phyloP scores from a whole-genome alignment of 2,888 invertebrate genomes.

The Eupeodes latifasciatus region DNA sequence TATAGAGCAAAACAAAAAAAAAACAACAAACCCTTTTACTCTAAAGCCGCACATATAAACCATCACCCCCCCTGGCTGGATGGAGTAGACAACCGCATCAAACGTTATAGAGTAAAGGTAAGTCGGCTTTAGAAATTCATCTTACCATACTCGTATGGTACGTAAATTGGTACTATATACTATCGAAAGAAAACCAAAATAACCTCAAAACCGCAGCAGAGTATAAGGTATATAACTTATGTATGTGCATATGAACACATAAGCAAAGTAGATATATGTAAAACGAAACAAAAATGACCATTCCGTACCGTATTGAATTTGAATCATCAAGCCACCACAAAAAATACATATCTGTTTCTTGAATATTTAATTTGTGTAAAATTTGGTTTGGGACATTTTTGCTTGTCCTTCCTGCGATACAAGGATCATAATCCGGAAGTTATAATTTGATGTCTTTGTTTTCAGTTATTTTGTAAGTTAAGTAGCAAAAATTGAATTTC shows the following conservation, averaged over 20 bases:
- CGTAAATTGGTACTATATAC: not conserved
- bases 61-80: not conserved
- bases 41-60: conserved; percentile 24
- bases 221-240: conserved; percentile 9
- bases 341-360: no score
- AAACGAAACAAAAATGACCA: no score
- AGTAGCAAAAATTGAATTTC: no score
- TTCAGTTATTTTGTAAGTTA: no score
- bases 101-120: conserved; percentile 24
- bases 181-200: conserved; percentile 41
- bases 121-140: conserved; percentile 44
- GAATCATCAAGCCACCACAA: no score
- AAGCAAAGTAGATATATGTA: no score
- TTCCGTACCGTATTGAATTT: no score
- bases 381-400: no score
- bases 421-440: no score
- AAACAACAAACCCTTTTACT: conserved; percentile 44
- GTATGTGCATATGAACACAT: not conserved
- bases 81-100: conserved; percentile 56
- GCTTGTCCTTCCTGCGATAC: no score
- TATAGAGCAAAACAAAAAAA: not conserved
- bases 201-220: conserved; percentile 55
- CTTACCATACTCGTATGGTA: conserved; percentile 5
- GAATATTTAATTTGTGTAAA: no score
- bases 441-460: no score